Evolutionary conservation across 1,140 invertebrate genomes (phyloP).

Genomic region (Thalassaphorura encarpata): DNA sequence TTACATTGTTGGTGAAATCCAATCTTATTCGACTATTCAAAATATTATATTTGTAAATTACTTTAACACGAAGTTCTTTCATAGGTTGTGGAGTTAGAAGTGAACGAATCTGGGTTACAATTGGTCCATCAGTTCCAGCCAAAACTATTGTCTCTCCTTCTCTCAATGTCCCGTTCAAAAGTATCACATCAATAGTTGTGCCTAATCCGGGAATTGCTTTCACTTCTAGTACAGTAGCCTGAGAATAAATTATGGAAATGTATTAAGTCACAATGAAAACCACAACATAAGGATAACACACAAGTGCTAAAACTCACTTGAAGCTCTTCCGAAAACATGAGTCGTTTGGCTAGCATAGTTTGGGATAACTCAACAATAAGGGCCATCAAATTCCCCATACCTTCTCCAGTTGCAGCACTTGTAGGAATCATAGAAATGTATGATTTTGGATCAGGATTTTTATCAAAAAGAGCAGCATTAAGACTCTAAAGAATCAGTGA

Average conservation of each 20-base stretch:
- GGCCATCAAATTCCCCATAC: conserved; percentile 94
- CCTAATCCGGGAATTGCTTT: conserved; percentile 95
- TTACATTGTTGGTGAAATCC: no score
- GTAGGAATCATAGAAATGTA: conserved; percentile 96
- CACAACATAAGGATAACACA: no score
- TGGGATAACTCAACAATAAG: conserved; percentile 89
- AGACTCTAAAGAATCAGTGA: conserved; percentile 52
- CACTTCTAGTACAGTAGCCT: conserved; percentile 94
- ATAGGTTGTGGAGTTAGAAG: conserved; percentile 95
- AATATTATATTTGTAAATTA: conserved; percentile 36
- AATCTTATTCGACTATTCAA: neutral
- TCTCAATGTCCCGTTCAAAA: conserved; percentile 86
- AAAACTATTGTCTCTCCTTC: conserved; percentile 92
- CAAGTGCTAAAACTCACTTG: conserved; percentile 42
- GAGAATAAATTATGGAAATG: neutral
- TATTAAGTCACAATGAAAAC: no score
- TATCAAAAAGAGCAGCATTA: conserved; percentile 90
- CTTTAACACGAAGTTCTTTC: conserved; percentile 95
- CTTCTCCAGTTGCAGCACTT: conserved; percentile 91
- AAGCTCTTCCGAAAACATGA: conserved; percentile 88
- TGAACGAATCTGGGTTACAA: conserved; percentile 93
- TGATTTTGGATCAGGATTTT: conserved; percentile 84
- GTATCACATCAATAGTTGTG: conserved; percentile 97
- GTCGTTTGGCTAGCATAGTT: conserved; percentile 73
- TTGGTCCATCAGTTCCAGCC: conserved; percentile 95